A percentile compares a stretch with the other conserved stretches of the same genome.
Evolutionary conservation across 2,797 vertebrate species (phyloP).

Genomic region (Xiphorhynchus erythropygius): DNA sequence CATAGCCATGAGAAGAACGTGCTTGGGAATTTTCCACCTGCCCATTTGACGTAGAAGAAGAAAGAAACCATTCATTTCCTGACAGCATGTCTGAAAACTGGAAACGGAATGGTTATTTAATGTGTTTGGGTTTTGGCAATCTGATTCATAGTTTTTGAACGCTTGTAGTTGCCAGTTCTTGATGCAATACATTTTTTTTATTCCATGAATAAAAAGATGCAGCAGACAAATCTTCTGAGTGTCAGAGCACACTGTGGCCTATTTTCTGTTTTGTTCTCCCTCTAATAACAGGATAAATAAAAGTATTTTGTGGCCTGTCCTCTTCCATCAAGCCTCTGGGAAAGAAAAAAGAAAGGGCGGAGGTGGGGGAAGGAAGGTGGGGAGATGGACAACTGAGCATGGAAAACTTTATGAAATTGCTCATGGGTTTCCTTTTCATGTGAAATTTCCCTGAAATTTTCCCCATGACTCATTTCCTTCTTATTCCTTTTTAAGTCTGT

Average conservation of each 20-base stretch:
- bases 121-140: constrained; percentile 16
- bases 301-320: background rate
- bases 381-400: background rate
- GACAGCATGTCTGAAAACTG: constrained; percentile 26
- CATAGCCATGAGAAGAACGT: background rate
- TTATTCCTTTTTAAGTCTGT: background rate
- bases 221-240: background rate
- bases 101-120: constrained; percentile 41
- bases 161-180: constrained; percentile 1
- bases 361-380: rapidly evolving
- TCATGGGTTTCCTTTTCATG: constrained; percentile 47
- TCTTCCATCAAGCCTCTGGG: background rate
- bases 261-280: background rate
- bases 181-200: background rate
- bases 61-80: constrained; percentile 32
- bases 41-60: background rate
- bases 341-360: background rate
- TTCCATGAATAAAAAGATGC: background rate
- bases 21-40: constrained; percentile 50
- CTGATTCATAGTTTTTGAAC: constrained; percentile 19
- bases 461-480: constrained; percentile 44
- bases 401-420: constrained; percentile 53
- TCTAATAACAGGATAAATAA: background rate
- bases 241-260: background rate
- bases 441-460: constrained; percentile 55